A percentile compares a stretch with the other conserved stretches of the same genome.
Evolutionary conservation across 2,797 vertebrate species (phyloP).

Genomic region (Premnoplex brunnescens): DNA sequence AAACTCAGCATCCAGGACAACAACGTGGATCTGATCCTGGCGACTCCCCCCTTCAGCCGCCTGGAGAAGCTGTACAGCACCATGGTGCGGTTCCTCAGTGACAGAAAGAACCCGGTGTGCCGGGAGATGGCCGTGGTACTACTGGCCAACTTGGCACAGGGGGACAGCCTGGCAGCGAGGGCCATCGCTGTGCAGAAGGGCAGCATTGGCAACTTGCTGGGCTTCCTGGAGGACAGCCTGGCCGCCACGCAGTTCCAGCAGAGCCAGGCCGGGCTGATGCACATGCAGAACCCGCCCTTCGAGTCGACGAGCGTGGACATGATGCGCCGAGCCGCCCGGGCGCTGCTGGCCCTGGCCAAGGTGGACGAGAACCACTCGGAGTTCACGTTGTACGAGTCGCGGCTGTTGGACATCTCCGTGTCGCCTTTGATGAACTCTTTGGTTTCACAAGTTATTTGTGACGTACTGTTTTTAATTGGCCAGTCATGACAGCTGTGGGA

Average conservation of each 20-base stretch:
- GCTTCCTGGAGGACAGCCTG: slow-evolving; percentile 98
- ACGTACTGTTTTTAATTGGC: slow-evolving; percentile 99
- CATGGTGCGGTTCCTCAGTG: slow-evolving; percentile 95
- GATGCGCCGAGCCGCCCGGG: slow-evolving; percentile 98
- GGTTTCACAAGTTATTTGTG: slow-evolving; percentile 99
- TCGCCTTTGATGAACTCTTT: slow-evolving; percentile 98
- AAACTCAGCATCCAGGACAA: slow-evolving; percentile 99
- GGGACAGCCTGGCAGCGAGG: slow-evolving; percentile 91
- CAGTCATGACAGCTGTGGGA: slow-evolving; percentile 99
- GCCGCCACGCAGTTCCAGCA: slow-evolving; percentile 98
- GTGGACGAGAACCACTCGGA: slow-evolving; percentile 99
- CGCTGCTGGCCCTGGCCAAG: slow-evolving; percentile 96
- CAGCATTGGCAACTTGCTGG: slow-evolving; percentile 95
- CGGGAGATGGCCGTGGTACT: slow-evolving; percentile 99
- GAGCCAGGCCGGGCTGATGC: slow-evolving; percentile 93
- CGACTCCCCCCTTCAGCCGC: slow-evolving; percentile 94
- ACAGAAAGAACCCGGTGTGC: slow-evolving; percentile 96
- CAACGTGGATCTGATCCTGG: slow-evolving; percentile 99
- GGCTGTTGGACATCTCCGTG: slow-evolving; percentile 98
- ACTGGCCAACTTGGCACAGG: slow-evolving; percentile 96
- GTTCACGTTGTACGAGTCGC: slow-evolving; percentile 98
- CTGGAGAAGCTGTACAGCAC: slow-evolving; percentile 96
- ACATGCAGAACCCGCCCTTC: slow-evolving; percentile 95
- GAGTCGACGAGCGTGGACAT: slow-evolving; percentile 99
- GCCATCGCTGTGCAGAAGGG: slow-evolving; percentile 95